Evolutionary conservation across 2,888 invertebrate species (phyloP), one percentile per base, ranked within the genome.

Genomic region (Epinotia bilunana): DNA sequence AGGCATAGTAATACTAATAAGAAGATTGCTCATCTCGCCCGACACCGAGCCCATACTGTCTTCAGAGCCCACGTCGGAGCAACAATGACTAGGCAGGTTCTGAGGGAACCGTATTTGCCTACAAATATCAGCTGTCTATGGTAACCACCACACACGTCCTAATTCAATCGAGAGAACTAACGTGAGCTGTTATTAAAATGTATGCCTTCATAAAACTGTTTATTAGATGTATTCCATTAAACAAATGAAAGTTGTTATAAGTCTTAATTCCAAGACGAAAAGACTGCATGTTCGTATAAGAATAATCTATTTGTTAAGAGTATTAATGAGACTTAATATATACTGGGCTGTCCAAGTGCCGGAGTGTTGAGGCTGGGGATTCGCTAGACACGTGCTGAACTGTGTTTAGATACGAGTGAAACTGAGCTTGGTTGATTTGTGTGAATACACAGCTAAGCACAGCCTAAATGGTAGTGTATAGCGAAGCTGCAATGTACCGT

Each of bases 1-100:
- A 1, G 93, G 92, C 2, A 87, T 93, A 33, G 74, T 78, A 9
- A 77, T 91, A 9, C 77, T 93, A n/a, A 78, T 91, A 1, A 86
- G 81, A 64, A 87, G 84, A 43, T 69, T 91, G 9, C 18, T 93
- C 2, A 80, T 77, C 1, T 86, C 91, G 0, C 85, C 91, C 0
- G 90, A 89, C 0, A 84, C 83, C 0, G 18, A 80, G n/a, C 87
- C 88, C 1, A 90, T 93, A 28, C 33, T 75, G 55, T 43, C 70
- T 39, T 5, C 71, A n/a, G 67, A 67, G 62, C 33, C 75, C 7
- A 28, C 74, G 6, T 58, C 70, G 3, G 75, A 75, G 20, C 65
- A 71, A 46, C 75, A 75, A 67, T 75, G 75, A 75, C 72, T 62
- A 71, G 65, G 60, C 20, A 60, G 60, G 53, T 65, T 53, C 53